Evolutionary conservation across 2,888 invertebrate species (phyloP).

Genomic region (Meloe dianella): DNA sequence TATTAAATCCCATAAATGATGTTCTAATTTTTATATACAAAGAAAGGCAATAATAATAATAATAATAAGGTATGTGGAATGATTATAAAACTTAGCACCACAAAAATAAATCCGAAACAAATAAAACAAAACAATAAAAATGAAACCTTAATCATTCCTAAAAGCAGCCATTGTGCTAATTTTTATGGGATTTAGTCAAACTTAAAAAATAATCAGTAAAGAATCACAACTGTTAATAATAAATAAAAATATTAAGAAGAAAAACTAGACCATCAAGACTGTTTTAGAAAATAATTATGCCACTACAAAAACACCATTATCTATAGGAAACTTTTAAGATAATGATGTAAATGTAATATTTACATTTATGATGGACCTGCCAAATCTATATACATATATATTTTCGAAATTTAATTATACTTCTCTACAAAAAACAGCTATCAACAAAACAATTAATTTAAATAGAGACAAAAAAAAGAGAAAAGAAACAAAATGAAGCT

Average conservation of each 20-base stretch:
- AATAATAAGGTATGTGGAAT: neutral
- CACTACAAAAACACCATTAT: too few relatives aligned
- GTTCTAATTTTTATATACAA: constrained; percentile 1
- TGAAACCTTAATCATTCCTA: neutral
- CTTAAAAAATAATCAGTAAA: neutral
- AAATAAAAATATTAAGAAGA: neutral
- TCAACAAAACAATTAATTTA: neutral
- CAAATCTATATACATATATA: neutral
- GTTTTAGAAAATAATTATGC: too few relatives aligned
- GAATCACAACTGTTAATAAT: neutral
- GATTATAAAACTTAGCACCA: neutral
- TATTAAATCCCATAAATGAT: constrained; percentile 11
- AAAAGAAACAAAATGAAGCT: neutral
- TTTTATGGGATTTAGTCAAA: neutral
- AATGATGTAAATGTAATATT: neutral
- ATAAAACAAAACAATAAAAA: neutral
- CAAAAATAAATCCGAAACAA: neutral
- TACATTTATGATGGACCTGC: neutral
- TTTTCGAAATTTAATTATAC: neutral
- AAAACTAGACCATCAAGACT: neutral
- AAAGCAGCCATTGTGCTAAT: neutral
- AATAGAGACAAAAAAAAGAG: neutral
- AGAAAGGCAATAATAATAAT: neutral
- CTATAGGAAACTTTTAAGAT: too few relatives aligned
- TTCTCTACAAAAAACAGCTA: neutral